Evolutionary conservation across 2,797 vertebrate species (phyloP), one percentile per base, ranked within the genome.

Genomic region (Amphiprion clarkii): DNA sequence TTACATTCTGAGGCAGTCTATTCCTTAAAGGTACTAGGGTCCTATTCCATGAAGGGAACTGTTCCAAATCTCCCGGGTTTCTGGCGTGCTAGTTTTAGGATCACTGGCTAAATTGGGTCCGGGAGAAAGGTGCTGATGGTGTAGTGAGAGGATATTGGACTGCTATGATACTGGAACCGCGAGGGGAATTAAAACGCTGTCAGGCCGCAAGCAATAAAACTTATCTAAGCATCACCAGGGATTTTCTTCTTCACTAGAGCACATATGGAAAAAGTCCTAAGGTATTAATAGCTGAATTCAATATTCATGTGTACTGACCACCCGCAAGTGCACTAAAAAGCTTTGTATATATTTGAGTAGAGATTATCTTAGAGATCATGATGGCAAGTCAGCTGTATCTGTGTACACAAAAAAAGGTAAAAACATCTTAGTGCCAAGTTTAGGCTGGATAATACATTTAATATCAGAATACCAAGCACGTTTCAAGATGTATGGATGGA

Each of bases 91-190:
- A 86, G 87, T 88, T 93, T 92, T 89, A 84, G 88, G 88, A 92
- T 89, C 83, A 63, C 66, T 0, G 2, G 66, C 65, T 85, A 92
- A 92, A 93, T 93, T 93, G 89, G 82, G 87, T 92, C 78, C 25
- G 10, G 76, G 79, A 87, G 88, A 91, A 91, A 93, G 88, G 85
- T 90, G 91, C 87, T 90, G 91, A 93, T 90, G 82, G 83, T 79
- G 79, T 87, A 63, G 75, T 21, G 83, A 83, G 74, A 75, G 61
- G 80, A 89, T 89, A 92, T 88, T 81, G 89, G 79, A 77, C 81
- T 76, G 85, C 84, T 88, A 74, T 87, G 92, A 92, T 89, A 89
- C 83, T 79, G 72, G 57, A 85, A 87, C 85, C 52, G 79, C 89
- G 8, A 46, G 76, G 86, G 89, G 90, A 92, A 92, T 92, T 90